Conservation (phyloP, 2,797 vertebrate genomes). For the Phaenicophaeus curvirostris region DNA sequence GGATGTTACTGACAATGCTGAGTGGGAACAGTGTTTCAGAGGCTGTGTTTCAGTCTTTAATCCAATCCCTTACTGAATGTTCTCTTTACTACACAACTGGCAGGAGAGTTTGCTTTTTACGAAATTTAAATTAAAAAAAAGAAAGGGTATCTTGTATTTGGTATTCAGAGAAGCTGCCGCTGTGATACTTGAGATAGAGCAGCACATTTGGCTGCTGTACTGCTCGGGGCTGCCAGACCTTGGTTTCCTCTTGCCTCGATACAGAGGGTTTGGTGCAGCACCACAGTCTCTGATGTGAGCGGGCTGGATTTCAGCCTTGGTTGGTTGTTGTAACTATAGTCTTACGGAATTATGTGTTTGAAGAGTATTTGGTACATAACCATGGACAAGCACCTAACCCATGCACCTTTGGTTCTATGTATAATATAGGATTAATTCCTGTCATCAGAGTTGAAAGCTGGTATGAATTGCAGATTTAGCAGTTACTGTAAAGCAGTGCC, state of each 20-base stretch:
- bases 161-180: not conserved
- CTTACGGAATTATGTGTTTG: not conserved
- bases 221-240: not conserved
- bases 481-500: not conserved
- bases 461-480: not conserved
- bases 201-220: not conserved
- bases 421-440: not conserved
- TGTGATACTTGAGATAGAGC: not conserved
- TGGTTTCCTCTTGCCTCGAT: fast-evolving
- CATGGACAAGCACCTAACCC: not conserved
- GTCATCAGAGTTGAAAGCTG: not conserved
- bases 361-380: not conserved
- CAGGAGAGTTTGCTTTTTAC: not conserved
- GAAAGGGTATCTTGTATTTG: not conserved
- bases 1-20: not conserved
- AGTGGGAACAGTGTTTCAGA: not conserved
- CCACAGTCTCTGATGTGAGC: not conserved
- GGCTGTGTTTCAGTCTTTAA: not conserved
- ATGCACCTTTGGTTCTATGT: not conserved
- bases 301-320: not conserved
- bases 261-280: not conserved
- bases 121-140: not conserved
- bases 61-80: not conserved
- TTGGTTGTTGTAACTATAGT: not conserved
- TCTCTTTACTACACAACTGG: not conserved